Conservation (phyloP, 2,113 vertebrate genomes). For the Odontesthes bonariensis region DNA sequence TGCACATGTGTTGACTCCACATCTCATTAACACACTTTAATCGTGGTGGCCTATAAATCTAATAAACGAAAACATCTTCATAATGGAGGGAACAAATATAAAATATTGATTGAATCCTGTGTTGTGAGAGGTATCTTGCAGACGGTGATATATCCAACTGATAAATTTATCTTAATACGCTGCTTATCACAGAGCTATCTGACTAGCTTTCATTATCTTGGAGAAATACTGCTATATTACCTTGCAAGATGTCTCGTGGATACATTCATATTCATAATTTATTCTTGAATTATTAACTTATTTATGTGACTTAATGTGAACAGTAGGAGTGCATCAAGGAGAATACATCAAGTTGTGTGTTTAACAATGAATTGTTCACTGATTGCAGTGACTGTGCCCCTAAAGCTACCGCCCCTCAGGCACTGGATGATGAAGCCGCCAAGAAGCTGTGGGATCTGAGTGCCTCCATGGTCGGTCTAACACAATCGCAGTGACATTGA, state of each 20-base stretch:
- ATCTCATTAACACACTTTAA: slow-evolving; percentile 1
- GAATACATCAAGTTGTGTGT: slow-evolving; percentile 10
- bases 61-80: not conserved
- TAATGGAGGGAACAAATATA: not conserved
- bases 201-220: slow-evolving; percentile 13
- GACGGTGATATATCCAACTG: not conserved
- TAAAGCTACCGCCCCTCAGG: slow-evolving; percentile 69
- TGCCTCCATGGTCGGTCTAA: slow-evolving; percentile 70
- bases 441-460: slow-evolving; percentile 78
- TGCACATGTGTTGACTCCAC: not conserved
- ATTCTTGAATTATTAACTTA: slow-evolving; percentile 13
- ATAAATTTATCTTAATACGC: not conserved
- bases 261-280: not conserved
- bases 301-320: slow-evolving; percentile 15
- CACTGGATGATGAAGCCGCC: slow-evolving; percentile 71
- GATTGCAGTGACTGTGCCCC: slow-evolving; percentile 74
- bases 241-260: slow-evolving; percentile 1
- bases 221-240: not conserved
- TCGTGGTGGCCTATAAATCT: not conserved
- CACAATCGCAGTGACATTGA: slow-evolving; percentile 41
- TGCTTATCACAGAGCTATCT: not conserved
- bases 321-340: not conserved
- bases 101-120: not conserved
- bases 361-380: slow-evolving; percentile 44
- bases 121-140: not conserved